These are phyloP conservation scores for Emydocephalus ijimae DNA, from an alignment of 2,113 vertebrate genomes.

Conservation along the genomic window DNA sequence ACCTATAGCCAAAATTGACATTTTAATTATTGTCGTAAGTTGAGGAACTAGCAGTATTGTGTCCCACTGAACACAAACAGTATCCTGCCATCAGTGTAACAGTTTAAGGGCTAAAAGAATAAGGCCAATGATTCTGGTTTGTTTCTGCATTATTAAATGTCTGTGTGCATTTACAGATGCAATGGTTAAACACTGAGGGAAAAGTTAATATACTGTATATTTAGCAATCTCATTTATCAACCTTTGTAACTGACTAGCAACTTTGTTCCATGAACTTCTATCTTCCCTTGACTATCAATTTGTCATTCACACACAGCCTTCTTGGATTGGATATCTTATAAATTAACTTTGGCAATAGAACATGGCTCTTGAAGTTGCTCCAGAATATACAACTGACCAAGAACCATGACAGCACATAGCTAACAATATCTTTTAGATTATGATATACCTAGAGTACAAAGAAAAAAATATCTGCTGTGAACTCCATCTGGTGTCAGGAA, in stretches of 20 bases:
- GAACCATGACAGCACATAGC: not conserved
- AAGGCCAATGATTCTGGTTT: not conserved
- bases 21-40: too few relatives aligned
- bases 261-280: not conserved
- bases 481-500: not conserved
- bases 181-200: not conserved
- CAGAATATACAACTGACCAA: not conserved
- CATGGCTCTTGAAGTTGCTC: not conserved
- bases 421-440: not conserved
- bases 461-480: not conserved
- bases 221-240: not conserved
- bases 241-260: not conserved
- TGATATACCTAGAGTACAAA: not conserved
- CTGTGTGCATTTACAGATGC: not conserved
- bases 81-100: not conserved
- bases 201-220: not conserved
- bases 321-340: not conserved
- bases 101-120: not conserved
- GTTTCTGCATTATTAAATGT: not conserved
- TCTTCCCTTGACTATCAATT: not conserved
- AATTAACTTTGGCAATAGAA: not conserved
- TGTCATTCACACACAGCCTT: not conserved
- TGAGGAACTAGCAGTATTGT: too few relatives aligned
- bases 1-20: too few relatives aligned
- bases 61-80: not conserved